Conservation (phyloP, 1,140 invertebrate genomes). For the Drosophila parvula region DNA sequence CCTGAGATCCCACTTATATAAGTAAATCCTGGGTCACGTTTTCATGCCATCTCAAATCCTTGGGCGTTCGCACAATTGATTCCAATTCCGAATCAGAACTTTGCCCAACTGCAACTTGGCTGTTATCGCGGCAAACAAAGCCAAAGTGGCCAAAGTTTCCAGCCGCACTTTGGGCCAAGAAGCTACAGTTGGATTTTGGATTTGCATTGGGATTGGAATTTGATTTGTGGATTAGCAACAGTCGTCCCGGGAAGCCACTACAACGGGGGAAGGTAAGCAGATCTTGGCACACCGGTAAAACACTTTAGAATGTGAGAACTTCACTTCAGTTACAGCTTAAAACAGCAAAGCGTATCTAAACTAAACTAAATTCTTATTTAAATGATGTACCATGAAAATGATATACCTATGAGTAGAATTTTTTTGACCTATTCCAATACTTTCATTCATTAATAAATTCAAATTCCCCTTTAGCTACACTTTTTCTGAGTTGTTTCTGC, state of each 20-base stretch:
- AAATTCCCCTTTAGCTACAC: no score
- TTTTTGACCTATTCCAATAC: no score
- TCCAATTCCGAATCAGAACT: conserved; percentile 41
- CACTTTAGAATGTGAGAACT: no score
- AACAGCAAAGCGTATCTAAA: background rate
- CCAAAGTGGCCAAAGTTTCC: conserved; percentile 46
- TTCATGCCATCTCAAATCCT: conserved; percentile 15
- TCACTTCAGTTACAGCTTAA: background rate
- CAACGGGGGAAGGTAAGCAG: background rate
- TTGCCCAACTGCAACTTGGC: conserved; percentile 41
- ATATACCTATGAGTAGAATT: background rate
- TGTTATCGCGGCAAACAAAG: conserved; percentile 37
- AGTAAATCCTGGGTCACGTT: conserved; percentile 28
- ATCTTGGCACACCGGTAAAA: background rate
- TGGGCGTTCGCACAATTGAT: conserved; percentile 37
- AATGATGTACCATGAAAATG: background rate
- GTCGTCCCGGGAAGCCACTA: background rate
- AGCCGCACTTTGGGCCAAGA: conserved; percentile 22
- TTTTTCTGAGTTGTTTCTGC: no score
- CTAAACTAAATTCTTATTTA: no score
- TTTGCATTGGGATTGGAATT: background rate
- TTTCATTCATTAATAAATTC: no score
- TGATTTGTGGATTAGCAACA: conserved; percentile 20
- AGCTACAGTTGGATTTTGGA: conserved; percentile 9
- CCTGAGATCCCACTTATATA: conserved; percentile 4